Percentiles rank a stretch among this genome's conserved stretches.
phyloP scores from a whole-genome alignment of 2,888 invertebrate species.

The Nasonia oneida region DNA sequence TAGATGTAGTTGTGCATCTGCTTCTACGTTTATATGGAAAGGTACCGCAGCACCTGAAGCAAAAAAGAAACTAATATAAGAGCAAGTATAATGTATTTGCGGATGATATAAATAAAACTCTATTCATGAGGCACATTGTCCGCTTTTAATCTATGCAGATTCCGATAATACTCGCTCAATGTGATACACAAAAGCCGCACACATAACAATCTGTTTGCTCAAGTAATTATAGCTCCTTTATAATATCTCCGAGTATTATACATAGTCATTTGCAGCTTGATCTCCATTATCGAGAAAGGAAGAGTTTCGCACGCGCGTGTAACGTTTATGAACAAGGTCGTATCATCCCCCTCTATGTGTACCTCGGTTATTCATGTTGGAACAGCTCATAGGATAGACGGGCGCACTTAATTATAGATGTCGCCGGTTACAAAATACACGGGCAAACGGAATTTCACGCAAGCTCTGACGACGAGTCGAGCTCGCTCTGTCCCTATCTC shows the following conservation, averaged over 20 bases:
- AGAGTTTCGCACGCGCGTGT: background rate
- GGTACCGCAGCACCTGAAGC: background rate
- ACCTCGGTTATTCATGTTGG: slow-evolving; percentile 18
- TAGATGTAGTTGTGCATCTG: no score
- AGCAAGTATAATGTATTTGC: background rate
- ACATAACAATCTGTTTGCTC: background rate
- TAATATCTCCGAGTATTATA: background rate
- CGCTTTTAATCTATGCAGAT: no score
- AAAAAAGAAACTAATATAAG: background rate
- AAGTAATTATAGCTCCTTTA: background rate
- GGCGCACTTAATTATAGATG: slow-evolving; percentile 31
- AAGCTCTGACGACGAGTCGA: background rate
- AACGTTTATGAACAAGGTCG: background rate
- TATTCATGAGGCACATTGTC: no score
- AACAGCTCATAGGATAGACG: background rate
- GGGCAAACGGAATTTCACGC: slow-evolving; percentile 35
- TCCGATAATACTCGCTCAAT: background rate
- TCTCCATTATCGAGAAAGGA: background rate
- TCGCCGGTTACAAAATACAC: slow-evolving; percentile 11
- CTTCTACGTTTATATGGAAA: no score
- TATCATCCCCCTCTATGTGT: background rate
- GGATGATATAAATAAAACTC: background rate
- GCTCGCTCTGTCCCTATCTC: background rate
- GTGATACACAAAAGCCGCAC: background rate
- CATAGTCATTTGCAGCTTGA: background rate